Evolutionary conservation across 37 sponge, comb jelly and placozoan genomes (phyloP), one percentile per base, ranked within the genome.

Genomic region (Cladorhizidae sp.): DNA sequence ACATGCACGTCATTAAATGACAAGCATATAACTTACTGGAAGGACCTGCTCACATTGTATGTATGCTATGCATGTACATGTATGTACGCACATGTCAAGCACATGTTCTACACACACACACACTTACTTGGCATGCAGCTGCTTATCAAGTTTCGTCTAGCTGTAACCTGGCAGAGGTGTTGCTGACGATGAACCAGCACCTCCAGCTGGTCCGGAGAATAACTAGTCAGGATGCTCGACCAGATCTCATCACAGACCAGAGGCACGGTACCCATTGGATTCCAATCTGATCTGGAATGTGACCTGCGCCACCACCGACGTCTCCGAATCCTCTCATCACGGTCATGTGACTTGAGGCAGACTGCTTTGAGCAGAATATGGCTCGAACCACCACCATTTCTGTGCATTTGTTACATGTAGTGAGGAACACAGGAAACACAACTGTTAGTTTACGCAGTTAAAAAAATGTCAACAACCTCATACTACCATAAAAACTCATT

Each of bases 241-340:
- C 80, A 79, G 22, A 69, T 50, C 54, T 79, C 35, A 36, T 79
- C 69, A 51, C 69, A 51, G 14, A 79, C 80, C 38, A 79, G 69
- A 5, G 80, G 80, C 0, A 79, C 38, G 1, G 67, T 20, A 9
- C 43, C 78, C 26, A 26, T 0, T 17, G 35, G 35, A 25, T 31
- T 65, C 35, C 31, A 65, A 8, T 29, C 31, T 5, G 31, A 14
- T 65, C 33, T 15, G 36, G 67, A 71, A 41, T 8, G 42, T 7
- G 72, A 49, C 17, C 14, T 23, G 12, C 41, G 29, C 69, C 38
- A 3, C 9, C n/a, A n/a, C 62, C 25, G 62, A 5, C 29, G 29
- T 17, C 62, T 9, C 5, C 9, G 49, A 5, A 9, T 45, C 9
- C 49, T 5, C 49, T 45, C 49, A 45, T 45, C 9, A 5, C 5